A percentile compares a stretch with the other conserved stretches of the same genome.
These are phyloP conservation scores for Galaxea fascicularis DNA, from an alignment of 92 coral and sea anemone genomes.

Conservation along the genomic window DNA sequence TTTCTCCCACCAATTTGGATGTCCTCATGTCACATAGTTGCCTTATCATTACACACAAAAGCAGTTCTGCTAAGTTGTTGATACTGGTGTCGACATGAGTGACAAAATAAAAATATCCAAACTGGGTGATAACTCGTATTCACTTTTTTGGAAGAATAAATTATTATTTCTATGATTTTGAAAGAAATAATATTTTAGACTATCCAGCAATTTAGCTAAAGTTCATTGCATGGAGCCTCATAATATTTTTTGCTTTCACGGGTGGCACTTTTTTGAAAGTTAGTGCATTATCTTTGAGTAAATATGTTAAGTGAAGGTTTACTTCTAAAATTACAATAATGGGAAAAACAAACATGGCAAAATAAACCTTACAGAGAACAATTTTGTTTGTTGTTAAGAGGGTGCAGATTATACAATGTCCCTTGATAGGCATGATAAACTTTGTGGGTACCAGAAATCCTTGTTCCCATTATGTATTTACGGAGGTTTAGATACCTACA, in stretches of 20 bases:
- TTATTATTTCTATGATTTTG: too few relatives aligned
- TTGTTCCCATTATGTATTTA: conserved; percentile 73
- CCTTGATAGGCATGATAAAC: conserved; percentile 64
- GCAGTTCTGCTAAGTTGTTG: neutral
- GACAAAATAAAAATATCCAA: conserved; percentile 7
- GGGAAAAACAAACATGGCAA: too few relatives aligned
- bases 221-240: neutral
- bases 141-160: conserved; percentile 1
- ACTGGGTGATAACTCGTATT: neutral
- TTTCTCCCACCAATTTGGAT: neutral
- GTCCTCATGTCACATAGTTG: neutral
- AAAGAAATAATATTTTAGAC: too few relatives aligned
- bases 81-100: neutral
- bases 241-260: neutral
- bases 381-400: conserved; percentile 32
- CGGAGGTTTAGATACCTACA: conserved; percentile 72
- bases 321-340: too few relatives aligned
- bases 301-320: too few relatives aligned
- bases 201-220: too few relatives aligned
- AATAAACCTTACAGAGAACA: too few relatives aligned
- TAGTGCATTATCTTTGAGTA: neutral
- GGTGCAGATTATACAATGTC: conserved; percentile 64
- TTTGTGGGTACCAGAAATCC: conserved; percentile 70
- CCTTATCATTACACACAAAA: neutral
- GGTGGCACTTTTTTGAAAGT: neutral